These are phyloP conservation scores for Pachypsylla venusta DNA, from an alignment of 1,140 invertebrate species.

Conservation along the genomic window DNA sequence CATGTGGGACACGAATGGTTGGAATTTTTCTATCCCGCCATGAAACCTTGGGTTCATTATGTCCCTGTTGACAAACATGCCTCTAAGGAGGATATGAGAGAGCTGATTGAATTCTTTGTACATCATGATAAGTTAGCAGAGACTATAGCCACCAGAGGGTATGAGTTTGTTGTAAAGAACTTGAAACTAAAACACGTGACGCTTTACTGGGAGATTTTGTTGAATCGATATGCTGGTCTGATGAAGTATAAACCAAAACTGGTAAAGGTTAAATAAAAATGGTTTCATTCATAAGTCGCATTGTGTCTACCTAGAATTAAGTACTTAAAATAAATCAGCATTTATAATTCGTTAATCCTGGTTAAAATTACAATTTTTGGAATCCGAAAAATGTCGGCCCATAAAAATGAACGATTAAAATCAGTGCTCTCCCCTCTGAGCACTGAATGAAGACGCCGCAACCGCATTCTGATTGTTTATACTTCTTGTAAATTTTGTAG, in stretches of 20 bases:
- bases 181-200: conserved; percentile 65
- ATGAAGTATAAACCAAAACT: conserved; percentile 40
- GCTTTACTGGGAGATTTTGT: conserved; percentile 75
- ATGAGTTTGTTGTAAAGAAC: conserved; percentile 68
- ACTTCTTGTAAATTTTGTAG: too few species aligned
- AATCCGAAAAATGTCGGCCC: too few species aligned
- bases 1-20: conserved; percentile 90
- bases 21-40: conserved; percentile 84
- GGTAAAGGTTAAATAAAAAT: not conserved
- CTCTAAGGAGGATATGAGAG: conserved; percentile 46
- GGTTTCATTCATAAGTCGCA: not conserved
- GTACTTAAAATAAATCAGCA: too few species aligned
- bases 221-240: conserved; percentile 61
- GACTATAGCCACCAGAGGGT: conserved; percentile 68
- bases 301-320: too few species aligned
- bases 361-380: too few species aligned
- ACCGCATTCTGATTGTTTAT: too few species aligned
- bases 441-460: too few species aligned
- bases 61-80: conserved; percentile 66
- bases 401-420: too few species aligned
- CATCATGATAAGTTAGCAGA: conserved; percentile 56
- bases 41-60: conserved; percentile 95
- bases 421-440: too few species aligned
- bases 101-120: conserved; percentile 58
- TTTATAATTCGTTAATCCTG: too few species aligned